These are phyloP conservation scores for Temnothorax unifasciatus DNA, from an alignment of 2,888 invertebrate species.

Conservation along the genomic window DNA sequence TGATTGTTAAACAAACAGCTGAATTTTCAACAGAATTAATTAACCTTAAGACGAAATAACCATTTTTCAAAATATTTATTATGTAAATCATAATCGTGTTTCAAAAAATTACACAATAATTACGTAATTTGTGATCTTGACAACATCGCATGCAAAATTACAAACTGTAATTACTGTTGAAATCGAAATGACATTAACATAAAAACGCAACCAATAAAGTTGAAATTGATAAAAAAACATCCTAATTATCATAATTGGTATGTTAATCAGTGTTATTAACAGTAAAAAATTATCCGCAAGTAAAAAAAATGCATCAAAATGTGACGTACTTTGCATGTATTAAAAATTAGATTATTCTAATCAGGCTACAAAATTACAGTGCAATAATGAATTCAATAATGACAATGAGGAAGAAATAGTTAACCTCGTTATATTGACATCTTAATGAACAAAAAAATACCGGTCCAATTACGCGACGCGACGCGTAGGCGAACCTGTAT, in stretches of 20 bases:
- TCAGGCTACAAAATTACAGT: slow-evolving; percentile 35
- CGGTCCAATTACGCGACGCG: slow-evolving; percentile 43
- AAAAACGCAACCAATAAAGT: background rate
- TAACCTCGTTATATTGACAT: slow-evolving; percentile 82
- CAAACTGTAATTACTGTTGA: background rate
- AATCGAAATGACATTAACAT: background rate
- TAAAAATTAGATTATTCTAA: slow-evolving; percentile 25
- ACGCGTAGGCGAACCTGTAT: slow-evolving; percentile 74
- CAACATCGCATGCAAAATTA: background rate
- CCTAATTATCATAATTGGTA: background rate
- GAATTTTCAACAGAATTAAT: background rate
- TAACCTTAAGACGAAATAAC: background rate
- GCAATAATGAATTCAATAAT: slow-evolving; percentile 70
- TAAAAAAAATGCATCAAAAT: background rate
- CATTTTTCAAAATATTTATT: background rate
- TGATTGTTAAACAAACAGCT: background rate
- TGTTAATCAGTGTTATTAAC: background rate
- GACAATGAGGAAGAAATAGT: slow-evolving; percentile 77
- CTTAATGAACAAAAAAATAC: slow-evolving; percentile 80
- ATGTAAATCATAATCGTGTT: background rate
- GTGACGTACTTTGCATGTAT: background rate
- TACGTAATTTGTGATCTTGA: background rate
- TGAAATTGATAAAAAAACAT: background rate
- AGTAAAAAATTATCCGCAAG: background rate
- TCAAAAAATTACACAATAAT: background rate